phyloP scores from a whole-genome alignment of 2,888 invertebrate species.

The Lysandra bellargus region DNA sequence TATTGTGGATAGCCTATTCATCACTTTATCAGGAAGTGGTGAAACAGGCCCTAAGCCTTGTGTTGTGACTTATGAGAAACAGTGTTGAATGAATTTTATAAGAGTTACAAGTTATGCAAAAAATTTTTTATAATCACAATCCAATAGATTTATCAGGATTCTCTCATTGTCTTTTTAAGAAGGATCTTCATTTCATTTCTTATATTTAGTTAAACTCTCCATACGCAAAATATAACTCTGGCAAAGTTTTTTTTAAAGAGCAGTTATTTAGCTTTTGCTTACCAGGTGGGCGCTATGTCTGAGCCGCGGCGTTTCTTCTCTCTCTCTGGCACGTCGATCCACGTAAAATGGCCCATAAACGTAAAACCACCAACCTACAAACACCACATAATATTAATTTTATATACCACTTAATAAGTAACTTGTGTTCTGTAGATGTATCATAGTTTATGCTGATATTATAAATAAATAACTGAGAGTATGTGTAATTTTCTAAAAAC shows the following conservation, averaged over 20 bases:
- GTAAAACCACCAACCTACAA: conserved; percentile 84
- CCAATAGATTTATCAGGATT: too few relatives aligned
- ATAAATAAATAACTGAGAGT: background rate
- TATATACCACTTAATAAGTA: background rate
- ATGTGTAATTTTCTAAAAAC: too few relatives aligned
- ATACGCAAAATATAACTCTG: background rate
- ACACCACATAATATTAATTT: background rate
- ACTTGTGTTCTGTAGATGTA: background rate
- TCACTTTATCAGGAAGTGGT: too few relatives aligned
- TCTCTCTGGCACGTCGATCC: conserved; percentile 88
- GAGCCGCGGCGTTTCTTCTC: conserved; percentile 82
- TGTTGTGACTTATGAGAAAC: too few relatives aligned
- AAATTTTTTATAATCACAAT: too few relatives aligned
- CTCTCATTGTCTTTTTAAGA: too few relatives aligned
- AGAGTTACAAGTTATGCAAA: too few relatives aligned
- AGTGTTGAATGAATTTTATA: too few relatives aligned
- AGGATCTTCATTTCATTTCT: too few relatives aligned
- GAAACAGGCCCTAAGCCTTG: too few relatives aligned
- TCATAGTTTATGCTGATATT: background rate
- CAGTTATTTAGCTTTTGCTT: conserved; percentile 37
- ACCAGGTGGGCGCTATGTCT: conserved; percentile 84
- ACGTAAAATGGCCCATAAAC: conserved; percentile 96
- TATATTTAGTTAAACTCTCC: too few relatives aligned
- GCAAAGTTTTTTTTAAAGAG: background rate
- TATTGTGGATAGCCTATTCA: too few relatives aligned